Base-by-base conservation (phyloP, 2,888 invertebrate species). In the Molorchus minor region DNA sequence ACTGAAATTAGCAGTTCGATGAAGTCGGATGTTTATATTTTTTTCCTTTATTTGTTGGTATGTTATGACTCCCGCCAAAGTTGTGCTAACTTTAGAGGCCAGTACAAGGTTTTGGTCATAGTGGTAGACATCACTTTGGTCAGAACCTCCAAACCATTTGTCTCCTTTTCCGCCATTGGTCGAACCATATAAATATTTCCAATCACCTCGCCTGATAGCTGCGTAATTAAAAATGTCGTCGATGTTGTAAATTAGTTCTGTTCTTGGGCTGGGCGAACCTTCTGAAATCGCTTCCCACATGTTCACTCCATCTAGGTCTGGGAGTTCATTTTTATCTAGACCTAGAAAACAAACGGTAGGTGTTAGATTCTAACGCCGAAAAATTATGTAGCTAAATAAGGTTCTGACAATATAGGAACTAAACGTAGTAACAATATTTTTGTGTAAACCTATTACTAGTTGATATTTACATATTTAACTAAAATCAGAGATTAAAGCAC, bases 171-270 rank as follows among this genome's bases (percentile, higher is more conserved):
- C 77, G 7, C 70, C 56, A 2, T 68, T 64, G 1, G 84, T 79
- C 38, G 85, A 84, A 1, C 88, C 88, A 35, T 85, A 84, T 0
- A 87, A 72, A 58, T 88, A 84, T 77, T 88, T 88, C 77, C 85
- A 88, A 74, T 87, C 85, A 0, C 86, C 87, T 17, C 83, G 82
- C 73, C 88, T 82, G 41, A 80, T 82, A 72, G 86, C 84, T 0
- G 84, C 85, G 65, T 86, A 87, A 64, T 85, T 84, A 1, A 67
- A 76, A 7, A 81, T 75, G 38, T 85, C 83, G 58, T 88, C 87
- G 35, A 88, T 81, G 64, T 86, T 84, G 65, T 88, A 78, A 1
- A 88, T 73, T 1, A 88, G 79, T 70, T 88, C 87, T 43, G 80
- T 82, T 44, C 87, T 82, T 63, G 83, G 61, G 81, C 84, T 75